These are phyloP conservation scores for Antechinus flavipes DNA, from an alignment of 2,113 vertebrate genomes.

Conservation along the genomic window DNA sequence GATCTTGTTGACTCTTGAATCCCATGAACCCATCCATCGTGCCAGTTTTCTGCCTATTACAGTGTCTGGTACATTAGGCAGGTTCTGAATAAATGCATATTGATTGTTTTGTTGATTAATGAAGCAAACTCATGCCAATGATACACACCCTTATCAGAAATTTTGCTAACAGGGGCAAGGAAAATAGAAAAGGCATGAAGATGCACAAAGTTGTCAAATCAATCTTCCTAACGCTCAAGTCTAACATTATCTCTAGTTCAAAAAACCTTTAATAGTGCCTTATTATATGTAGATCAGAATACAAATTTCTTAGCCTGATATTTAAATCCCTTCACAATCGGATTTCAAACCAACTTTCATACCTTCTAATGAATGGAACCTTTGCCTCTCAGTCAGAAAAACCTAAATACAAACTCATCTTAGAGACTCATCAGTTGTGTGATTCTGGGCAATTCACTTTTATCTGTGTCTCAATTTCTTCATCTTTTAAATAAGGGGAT, in stretches of 20 bases:
- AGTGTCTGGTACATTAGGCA: background rate
- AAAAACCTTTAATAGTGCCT: background rate
- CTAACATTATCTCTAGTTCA: background rate
- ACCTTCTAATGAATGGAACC: background rate
- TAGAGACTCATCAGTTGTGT: no score
- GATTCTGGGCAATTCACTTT: background rate
- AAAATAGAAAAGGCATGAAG: background rate
- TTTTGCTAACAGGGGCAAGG: background rate
- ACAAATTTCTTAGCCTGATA: background rate
- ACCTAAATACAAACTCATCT: background rate
- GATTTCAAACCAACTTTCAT: background rate
- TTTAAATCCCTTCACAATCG: background rate
- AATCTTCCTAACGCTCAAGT: background rate
- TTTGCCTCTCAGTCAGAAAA: background rate
- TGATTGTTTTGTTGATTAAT: background rate
- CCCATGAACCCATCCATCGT: no score
- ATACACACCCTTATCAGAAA: background rate
- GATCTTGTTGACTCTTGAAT: background rate
- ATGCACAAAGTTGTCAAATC: background rate
- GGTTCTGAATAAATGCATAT: background rate
- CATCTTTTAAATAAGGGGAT: background rate
- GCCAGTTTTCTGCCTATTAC: background rate
- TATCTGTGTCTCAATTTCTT: background rate
- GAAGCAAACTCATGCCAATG: background rate
- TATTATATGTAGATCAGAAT: background rate